Evolutionary conservation across 2,888 invertebrate genomes (phyloP), one percentile per base, ranked within the genome.

Genomic region (Euclidia mi): DNA sequence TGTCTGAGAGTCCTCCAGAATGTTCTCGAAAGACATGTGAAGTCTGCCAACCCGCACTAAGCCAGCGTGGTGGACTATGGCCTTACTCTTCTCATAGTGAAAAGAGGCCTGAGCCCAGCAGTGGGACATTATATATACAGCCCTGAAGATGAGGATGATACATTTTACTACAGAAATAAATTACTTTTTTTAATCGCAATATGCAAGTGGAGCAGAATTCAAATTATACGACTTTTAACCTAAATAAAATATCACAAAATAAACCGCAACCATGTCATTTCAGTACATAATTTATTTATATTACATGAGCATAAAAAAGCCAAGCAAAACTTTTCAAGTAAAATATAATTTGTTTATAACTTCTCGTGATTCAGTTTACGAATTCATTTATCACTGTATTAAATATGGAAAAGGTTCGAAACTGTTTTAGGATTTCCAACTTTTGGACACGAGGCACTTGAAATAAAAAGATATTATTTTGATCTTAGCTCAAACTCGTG

Each of bases 351-450:
- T 32, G 17, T 29, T 42, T 17, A 17, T 18, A 31, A 17, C 17
- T 31, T 32, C 3, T 43, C 18, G 10, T 3, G 20, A 45, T 45
- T 35, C 45, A 35, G 45, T 35, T 45, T 34, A 34, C 20, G 34
- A 45, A 45, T 45, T 45, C 34, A 45, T 45, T 45, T 45, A 34
- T 35, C 45, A 25, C 45, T 20, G 35, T 40, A 25, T 40, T 40
- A 40, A 40, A 40, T 40, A 40, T 40, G 40, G 20, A 40, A 20
- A 2, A 40, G 11, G 40, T 25, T 7, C 6, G 7, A 40, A 40
- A 20, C 18, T 20, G 20, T 34, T 20, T 12, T n/a, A 14, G 37
- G 31, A 25, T 14, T 37, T 15, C n/a, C n/a, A 46, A 46, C 46
- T 37, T 46, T 29, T 37, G 37, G 12, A n/a, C 37, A 37, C 15